Conservation (phyloP, 2,888 invertebrate genomes). For the Torymus tubicola region DNA sequence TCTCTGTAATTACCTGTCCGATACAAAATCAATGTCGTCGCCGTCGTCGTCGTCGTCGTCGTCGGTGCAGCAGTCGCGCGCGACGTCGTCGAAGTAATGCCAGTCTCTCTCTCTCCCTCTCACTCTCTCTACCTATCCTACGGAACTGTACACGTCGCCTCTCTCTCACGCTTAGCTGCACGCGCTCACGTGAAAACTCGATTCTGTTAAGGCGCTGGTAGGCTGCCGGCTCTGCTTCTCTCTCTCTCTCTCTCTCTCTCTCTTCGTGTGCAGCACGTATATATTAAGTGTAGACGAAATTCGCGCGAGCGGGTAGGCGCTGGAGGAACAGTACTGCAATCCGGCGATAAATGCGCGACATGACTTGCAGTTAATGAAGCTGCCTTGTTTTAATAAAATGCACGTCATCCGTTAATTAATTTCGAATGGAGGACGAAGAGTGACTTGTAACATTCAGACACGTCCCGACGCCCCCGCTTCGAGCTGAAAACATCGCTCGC, state of each 20-base stretch:
- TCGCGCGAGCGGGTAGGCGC: not conserved
- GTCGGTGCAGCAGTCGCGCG: not conserved
- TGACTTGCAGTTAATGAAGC: conserved; percentile 46
- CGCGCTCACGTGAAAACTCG: conserved; percentile 45
- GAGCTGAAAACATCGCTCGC: not conserved
- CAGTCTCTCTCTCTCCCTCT: too few species aligned
- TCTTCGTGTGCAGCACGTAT: conserved; percentile 5
- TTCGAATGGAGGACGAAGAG: conserved; percentile 4
- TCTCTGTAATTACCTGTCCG: conserved; percentile 69
- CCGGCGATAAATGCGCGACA: conserved; percentile 43
- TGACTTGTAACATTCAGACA: conserved; percentile 1
- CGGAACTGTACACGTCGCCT: not conserved
- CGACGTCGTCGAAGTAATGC: too few species aligned
- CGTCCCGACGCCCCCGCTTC: too few species aligned
- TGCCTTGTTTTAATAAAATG: conserved; percentile 33
- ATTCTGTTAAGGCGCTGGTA: conserved; percentile 29
- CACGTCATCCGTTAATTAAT: conserved; percentile 38
- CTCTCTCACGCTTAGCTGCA: not conserved
- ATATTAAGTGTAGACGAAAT: conserved; percentile 36
- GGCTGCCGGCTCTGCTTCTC: not conserved
- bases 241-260: not conserved
- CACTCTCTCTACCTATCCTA: too few species aligned
- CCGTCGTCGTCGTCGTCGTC: conserved; percentile 49
- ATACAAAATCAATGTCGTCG: conserved; percentile 69
- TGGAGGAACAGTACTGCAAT: conserved; percentile 19